These are phyloP conservation scores for Drosophila nebulosa DNA, from an alignment of 1,140 invertebrate genomes.

Conservation along the genomic window DNA sequence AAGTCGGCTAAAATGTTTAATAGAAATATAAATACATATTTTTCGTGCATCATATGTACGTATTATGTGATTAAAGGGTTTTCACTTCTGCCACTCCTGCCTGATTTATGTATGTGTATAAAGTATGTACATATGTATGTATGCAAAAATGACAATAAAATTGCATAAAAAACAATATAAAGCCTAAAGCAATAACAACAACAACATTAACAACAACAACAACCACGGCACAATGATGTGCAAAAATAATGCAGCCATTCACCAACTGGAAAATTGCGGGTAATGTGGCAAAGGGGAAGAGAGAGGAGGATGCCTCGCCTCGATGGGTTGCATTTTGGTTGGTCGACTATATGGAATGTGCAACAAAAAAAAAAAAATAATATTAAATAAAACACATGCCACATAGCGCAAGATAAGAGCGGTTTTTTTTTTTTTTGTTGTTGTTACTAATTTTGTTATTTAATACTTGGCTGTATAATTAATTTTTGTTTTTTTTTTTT, in stretches of 20 bases:
- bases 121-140: constrained; percentile 1
- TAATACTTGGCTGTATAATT: no score
- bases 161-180: constrained; percentile 46
- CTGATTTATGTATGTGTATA: neutral
- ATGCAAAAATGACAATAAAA: constrained; percentile 69
- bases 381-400: constrained; percentile 38
- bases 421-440: no score
- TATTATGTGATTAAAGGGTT: neutral
- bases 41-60: no score
- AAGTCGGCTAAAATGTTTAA: neutral
- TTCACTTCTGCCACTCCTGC: neutral
- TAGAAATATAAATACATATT: no score
- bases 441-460: neutral
- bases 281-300: neutral
- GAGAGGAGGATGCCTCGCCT: neutral
- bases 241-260: constrained; percentile 3
- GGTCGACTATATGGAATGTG: constrained; percentile 16
- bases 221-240: constrained; percentile 11
- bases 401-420: neutral
- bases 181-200: constrained; percentile 16
- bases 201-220: neutral
- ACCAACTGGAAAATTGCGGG: neutral
- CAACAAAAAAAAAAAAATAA: constrained; percentile 10
- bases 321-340: constrained; percentile 57
- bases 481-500: no score